Evolutionary conservation across 2,113 vertebrate genomes (phyloP).

Genomic region (Psilopsiagon aymara): DNA sequence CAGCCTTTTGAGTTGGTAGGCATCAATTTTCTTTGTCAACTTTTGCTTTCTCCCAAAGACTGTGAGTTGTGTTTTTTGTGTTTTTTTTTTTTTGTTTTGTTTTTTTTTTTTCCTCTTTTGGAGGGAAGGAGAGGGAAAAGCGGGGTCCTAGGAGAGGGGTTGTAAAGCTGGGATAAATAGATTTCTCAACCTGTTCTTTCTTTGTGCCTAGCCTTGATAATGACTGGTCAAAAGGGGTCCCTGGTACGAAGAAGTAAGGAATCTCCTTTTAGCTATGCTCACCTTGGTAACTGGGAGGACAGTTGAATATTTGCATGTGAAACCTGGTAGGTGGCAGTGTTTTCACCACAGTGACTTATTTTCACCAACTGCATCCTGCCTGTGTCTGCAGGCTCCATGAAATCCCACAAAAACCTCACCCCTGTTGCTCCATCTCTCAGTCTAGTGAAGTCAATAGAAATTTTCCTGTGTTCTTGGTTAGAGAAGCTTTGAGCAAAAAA

Average conservation of each 20-base stretch:
- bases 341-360: background rate
- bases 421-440: background rate
- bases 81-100: no score
- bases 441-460: background rate
- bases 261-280: background rate
- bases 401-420: background rate
- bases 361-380: background rate
- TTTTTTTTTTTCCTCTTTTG: background rate
- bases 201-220: background rate
- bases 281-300: background rate
- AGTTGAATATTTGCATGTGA: fast-evolving
- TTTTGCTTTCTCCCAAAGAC: background rate
- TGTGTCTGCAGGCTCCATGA: background rate
- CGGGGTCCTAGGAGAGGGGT: background rate
- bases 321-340: background rate
- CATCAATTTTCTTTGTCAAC: background rate
- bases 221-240: background rate
- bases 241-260: background rate
- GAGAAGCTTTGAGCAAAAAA: background rate
- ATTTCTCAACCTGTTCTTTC: background rate
- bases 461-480: background rate
- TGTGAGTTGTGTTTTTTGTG: background rate
- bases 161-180: background rate
- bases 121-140: background rate
- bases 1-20: background rate